phyloP scores from a whole-genome alignment of 2,888 invertebrate genomes.

The Megaustenia siamemsis region DNA sequence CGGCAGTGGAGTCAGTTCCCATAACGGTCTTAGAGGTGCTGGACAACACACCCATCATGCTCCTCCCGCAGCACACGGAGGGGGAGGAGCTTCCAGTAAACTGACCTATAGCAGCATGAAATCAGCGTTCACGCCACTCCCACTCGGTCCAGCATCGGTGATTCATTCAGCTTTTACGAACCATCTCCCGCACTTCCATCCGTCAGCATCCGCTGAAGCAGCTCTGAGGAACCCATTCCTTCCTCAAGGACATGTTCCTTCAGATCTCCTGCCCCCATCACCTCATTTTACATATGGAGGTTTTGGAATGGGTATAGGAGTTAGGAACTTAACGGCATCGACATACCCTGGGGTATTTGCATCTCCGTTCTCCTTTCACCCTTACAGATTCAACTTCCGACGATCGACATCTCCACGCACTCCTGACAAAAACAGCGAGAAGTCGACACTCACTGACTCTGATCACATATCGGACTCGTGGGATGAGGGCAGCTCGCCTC shows the following conservation, averaged over 20 bases:
- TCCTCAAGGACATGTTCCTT: conserved; percentile 42
- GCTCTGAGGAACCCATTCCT: conserved; percentile 43
- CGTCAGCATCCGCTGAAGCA: conserved; percentile 29
- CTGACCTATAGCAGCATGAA: conserved; percentile 61
- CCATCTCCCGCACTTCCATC: conserved; percentile 43
- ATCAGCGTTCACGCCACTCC: conserved; percentile 79
- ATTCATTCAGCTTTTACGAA: conserved; percentile 74
- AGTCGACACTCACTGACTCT: conserved; percentile 59
- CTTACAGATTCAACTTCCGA: conserved; percentile 64
- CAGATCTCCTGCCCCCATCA: conserved; percentile 58
- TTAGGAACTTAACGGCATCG: conserved; percentile 59
- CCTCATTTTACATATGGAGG: conserved; percentile 61
- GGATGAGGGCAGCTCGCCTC: conserved; percentile 62
- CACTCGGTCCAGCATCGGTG: conserved; percentile 60
- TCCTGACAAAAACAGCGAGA: conserved; percentile 63
- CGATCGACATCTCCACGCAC: conserved; percentile 55
- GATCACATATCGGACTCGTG: conserved; percentile 64
- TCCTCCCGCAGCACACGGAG: conserved; percentile 45
- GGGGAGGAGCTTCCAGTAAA: conserved; percentile 34
- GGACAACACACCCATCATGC: conserved; percentile 45
- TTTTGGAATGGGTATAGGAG: conserved; percentile 58
- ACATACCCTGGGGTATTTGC: conserved; percentile 64
- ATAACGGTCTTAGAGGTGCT: conserved; percentile 29
- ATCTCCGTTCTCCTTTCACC: conserved; percentile 67
- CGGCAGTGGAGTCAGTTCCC: conserved; percentile 2